Conservation (phyloP, 2,113 vertebrate species). For the Varanus komodoensis region DNA sequence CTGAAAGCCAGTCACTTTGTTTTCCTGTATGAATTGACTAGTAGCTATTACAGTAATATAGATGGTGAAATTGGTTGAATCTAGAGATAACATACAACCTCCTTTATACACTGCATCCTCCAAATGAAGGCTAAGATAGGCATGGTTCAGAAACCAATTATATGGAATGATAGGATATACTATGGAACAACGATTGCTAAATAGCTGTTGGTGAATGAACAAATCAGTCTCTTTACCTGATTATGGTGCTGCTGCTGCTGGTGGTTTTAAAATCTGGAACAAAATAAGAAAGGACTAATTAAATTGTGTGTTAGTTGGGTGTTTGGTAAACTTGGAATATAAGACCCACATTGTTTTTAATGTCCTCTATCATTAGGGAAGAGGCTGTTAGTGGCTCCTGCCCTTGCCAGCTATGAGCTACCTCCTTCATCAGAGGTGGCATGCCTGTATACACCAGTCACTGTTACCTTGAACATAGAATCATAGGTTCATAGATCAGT, state of each 20-base stretch:
- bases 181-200: slow-evolving; percentile 12
- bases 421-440: too few relatives aligned
- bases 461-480: too few relatives aligned
- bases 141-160: slow-evolving; percentile 23
- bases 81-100: background rate
- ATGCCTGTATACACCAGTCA: too few relatives aligned
- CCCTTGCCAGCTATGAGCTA: too few relatives aligned
- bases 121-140: slow-evolving; percentile 9
- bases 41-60: background rate
- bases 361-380: background rate
- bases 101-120: background rate
- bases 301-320: slow-evolving; percentile 11
- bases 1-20: background rate
- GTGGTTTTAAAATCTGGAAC: background rate
- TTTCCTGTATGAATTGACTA: background rate
- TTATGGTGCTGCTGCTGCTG: background rate
- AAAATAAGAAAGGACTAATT: slow-evolving; percentile 8
- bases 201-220: slow-evolving; percentile 10
- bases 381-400: too few relatives aligned
- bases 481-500: too few relatives aligned
- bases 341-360: background rate
- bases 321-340: slow-evolving; percentile 7
- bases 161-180: slow-evolving; percentile 7
- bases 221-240: slow-evolving; percentile 22
- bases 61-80: background rate